A percentile compares a stretch with the other conserved stretches of the same genome.
Evolutionary conservation across 2,888 invertebrate species (phyloP).

Genomic region (Mesorhabditis sp.): DNA sequence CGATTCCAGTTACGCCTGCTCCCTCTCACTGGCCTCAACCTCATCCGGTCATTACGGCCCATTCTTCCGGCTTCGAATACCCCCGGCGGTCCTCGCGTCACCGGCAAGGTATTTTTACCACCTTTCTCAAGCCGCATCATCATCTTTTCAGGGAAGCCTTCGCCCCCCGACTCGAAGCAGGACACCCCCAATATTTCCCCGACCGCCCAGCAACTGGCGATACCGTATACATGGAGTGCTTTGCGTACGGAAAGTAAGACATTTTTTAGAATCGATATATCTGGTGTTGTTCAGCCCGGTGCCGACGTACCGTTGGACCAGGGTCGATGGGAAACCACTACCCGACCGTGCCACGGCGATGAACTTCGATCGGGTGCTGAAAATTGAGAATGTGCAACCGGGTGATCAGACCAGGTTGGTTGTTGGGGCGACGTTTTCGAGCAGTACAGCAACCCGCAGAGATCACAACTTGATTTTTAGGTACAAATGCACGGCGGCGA

Average conservation of each 20-base stretch:
- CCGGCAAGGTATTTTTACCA: background rate
- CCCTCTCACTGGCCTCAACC: constrained; percentile 43
- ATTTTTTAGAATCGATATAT: background rate
- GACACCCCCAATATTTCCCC: constrained; percentile 51
- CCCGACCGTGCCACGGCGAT: constrained; percentile 32
- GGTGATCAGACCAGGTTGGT: constrained; percentile 20
- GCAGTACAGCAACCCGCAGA: background rate
- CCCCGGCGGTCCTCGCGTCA: constrained; percentile 17
- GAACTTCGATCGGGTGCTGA: constrained; percentile 48
- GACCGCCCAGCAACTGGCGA: constrained; percentile 47
- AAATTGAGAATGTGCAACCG: constrained; percentile 42
- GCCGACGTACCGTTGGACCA: constrained; percentile 48
- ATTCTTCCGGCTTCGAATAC: constrained; percentile 44
- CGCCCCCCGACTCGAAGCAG: constrained; percentile 40
- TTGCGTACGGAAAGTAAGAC: constrained; percentile 55
- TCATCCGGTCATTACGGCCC: constrained; percentile 56
- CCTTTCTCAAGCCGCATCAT: too few species aligned
- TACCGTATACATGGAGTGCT: constrained; percentile 54
- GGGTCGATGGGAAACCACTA: constrained; percentile 47
- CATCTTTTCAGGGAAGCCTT: constrained; percentile 15
- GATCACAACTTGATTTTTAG: constrained; percentile 29
- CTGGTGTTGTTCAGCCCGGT: constrained; percentile 40
- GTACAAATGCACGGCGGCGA: constrained; percentile 48
- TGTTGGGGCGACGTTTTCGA: background rate
- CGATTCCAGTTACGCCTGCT: constrained; percentile 53